Evolutionary conservation across 2,797 vertebrate genomes (phyloP), one percentile per base, ranked within the genome.

Genomic region (Echeneis naucrates): DNA sequence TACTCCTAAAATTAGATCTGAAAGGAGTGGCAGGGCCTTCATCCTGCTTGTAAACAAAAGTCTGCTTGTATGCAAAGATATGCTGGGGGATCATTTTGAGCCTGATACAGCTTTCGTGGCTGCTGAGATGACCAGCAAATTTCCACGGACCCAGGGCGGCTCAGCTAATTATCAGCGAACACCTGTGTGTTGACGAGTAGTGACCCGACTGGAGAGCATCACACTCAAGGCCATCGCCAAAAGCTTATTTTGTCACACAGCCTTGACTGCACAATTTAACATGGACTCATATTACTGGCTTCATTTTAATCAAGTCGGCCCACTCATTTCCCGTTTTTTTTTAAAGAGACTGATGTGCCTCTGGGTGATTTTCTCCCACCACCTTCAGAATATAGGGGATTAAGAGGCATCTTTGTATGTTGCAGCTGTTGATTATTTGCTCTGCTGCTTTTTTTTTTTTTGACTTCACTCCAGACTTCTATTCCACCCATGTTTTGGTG

Each of bases 1-100:
- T 77, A 2, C 7, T 61, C 57, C 73, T 75, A 78, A 90, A 84
- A 78, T 84, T 80, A 81, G 82, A 72, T 3, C 3, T 0, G 10
- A 59, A 59, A 59, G 71, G 62, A 78, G 76, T 3, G 53, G 51
- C 33, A 37, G 62, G 64, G 27, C 63, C 32, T 71, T 68, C 24
- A 61, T 71, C 40, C 60, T 47, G 61, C 38, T 69, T 61, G 26
- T 42, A 56, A 68, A 68, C 61, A 70, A 52, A 67, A 30, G 65
- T 51, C 35, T 44, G 51, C 13, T 56, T 38, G 17, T 14, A 30
- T 2, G n/a, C 54, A 60, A 55, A 65, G 52, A 65, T 60, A 51
- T n/a, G 48, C 27, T 27, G 24, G n/a, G n/a, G 23, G 40, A 32
- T 48, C 16, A n/a, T 1, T 35, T 52, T 47, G 23, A 61, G 52